These are phyloP conservation scores for Ormia ochracea DNA, from an alignment of 2,888 invertebrate genomes.

Conservation along the genomic window DNA sequence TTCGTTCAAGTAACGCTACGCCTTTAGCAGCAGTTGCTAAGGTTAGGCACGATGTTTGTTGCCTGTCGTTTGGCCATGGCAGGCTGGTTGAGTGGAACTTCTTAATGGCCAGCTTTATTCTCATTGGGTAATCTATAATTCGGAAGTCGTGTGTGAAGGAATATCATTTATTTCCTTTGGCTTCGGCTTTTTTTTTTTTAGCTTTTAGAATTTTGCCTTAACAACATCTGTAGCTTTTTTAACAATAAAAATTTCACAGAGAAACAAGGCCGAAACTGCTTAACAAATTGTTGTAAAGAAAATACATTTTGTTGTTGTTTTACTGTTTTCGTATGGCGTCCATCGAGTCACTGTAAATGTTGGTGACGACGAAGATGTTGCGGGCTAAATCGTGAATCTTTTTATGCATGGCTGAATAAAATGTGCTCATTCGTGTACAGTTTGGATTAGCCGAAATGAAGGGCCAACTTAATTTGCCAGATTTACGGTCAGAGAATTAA, in stretches of 20 bases:
- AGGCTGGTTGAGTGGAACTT: background rate
- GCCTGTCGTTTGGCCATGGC: background rate
- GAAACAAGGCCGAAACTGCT: slow-evolving; percentile 27
- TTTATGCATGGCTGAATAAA: slow-evolving; percentile 58
- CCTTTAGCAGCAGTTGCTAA: no score
- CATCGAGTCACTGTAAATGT: slow-evolving; percentile 15
- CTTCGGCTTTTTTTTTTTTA: background rate
- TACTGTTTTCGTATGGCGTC: background rate
- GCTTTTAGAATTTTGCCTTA: no score
- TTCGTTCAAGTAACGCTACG: no score
- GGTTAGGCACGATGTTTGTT: no score
- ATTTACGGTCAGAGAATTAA: background rate
- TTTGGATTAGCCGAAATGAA: background rate
- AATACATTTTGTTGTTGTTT: slow-evolving; percentile 10
- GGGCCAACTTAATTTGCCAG: background rate
- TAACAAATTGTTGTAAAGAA: slow-evolving; percentile 34
- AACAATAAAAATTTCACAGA: background rate
- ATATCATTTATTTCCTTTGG: background rate
- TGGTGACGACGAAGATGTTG: slow-evolving; percentile 5
- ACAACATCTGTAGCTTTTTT: slow-evolving; percentile 44
- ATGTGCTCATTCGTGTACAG: slow-evolving; percentile 13
- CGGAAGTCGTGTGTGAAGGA: slow-evolving; percentile 47
- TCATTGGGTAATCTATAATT: slow-evolving; percentile 12
- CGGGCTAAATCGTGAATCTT: slow-evolving; percentile 57
- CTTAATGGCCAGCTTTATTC: background rate